These are phyloP conservation scores for Pipa parva DNA, from an alignment of 2,113 vertebrate genomes.

Conservation along the genomic window DNA sequence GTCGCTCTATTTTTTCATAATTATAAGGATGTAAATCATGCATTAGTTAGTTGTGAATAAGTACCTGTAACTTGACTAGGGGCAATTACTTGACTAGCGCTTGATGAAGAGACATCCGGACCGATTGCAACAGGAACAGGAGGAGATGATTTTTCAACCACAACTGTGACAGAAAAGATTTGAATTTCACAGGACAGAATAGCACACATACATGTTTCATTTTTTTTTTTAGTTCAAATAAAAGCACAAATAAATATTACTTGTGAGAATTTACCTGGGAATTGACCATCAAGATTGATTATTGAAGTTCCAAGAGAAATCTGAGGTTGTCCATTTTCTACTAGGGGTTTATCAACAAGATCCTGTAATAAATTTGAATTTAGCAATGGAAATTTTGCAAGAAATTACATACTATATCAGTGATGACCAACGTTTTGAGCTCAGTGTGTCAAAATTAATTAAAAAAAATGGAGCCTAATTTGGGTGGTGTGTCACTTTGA, in stretches of 20 bases:
- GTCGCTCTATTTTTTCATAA: too few species aligned
- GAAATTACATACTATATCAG: too few species aligned
- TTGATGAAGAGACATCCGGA: slow-evolving; percentile 76
- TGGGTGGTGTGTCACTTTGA: too few species aligned
- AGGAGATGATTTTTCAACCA: slow-evolving; percentile 86
- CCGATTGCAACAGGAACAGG: slow-evolving; percentile 82
- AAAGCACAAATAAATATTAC: background rate
- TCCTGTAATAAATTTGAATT: slow-evolving; percentile 63
- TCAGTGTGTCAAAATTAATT: too few species aligned
- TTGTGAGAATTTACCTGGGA: slow-evolving; percentile 68
- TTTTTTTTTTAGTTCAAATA: too few species aligned
- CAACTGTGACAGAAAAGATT: slow-evolving; percentile 61
- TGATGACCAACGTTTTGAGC: too few species aligned
- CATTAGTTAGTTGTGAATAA: too few species aligned
- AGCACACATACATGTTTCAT: background rate
- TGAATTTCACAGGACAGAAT: too few species aligned
- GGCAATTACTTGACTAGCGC: slow-evolving; percentile 87
- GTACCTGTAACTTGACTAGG: slow-evolving; percentile 87
- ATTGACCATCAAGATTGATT: slow-evolving; percentile 72
- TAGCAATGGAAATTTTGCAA: too few species aligned
- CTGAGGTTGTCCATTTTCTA: slow-evolving; percentile 76
- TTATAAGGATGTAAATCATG: too few species aligned
- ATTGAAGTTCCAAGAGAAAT: slow-evolving; percentile 83
- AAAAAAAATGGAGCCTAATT: too few species aligned
- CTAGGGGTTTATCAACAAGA: slow-evolving; percentile 63